phyloP scores from a whole-genome alignment of 2,888 invertebrate genomes.

The Corbicula japonica region DNA sequence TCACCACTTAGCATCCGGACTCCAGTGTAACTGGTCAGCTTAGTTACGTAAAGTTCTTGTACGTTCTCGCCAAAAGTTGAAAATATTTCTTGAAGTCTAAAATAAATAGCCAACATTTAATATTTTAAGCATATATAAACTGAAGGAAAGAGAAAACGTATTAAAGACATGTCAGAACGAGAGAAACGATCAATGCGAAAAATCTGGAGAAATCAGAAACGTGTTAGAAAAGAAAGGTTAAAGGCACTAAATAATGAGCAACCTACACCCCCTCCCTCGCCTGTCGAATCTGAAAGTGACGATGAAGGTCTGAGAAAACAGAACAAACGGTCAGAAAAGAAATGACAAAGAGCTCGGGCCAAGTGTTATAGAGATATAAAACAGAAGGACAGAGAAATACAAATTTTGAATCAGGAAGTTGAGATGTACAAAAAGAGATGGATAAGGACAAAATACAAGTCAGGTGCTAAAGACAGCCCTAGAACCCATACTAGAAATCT shows the following conservation, averaged over 20 bases:
- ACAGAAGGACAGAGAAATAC: conserved; percentile 11
- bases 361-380: conserved; percentile 36
- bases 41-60: too few relatives aligned
- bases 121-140: too few relatives aligned
- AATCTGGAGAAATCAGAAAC: conserved; percentile 45
- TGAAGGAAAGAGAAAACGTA: conserved; percentile 38
- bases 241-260: conserved; percentile 7
- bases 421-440: conserved; percentile 23
- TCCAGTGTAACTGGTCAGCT: too few relatives aligned
- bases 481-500: conserved; percentile 11
- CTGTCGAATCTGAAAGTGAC: neutral
- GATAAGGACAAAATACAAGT: conserved; percentile 5
- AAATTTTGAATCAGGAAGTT: conserved; percentile 23
- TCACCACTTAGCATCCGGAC: too few relatives aligned
- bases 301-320: conserved; percentile 7
- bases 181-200: conserved; percentile 38
- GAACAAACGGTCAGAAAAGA: conserved; percentile 14
- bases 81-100: too few relatives aligned
- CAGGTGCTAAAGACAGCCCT: conserved; percentile 4
- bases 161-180: conserved; percentile 50
- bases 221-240: conserved; percentile 15
- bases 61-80: too few relatives aligned
- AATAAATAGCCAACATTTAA: too few relatives aligned
- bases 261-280: conserved; percentile 22
- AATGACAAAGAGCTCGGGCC: conserved; percentile 8